A percentile compares a stretch with the other conserved stretches of the same genome.
These are phyloP conservation scores for Mesocentrotus franciscanus DNA, from an alignment of 53 echinoderm and acorn worm species.

Conservation along the genomic window DNA sequence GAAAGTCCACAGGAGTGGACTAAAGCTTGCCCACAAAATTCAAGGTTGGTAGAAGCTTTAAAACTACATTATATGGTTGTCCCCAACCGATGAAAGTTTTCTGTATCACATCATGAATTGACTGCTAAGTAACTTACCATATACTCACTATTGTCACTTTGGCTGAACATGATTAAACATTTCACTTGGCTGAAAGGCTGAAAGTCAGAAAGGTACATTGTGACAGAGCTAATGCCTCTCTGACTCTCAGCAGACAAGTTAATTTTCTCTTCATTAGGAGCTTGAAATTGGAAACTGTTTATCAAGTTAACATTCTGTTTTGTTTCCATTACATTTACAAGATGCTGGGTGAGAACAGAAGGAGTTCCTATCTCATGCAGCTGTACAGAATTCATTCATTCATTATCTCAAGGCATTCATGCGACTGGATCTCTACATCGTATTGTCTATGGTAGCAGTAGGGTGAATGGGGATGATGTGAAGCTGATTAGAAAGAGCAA, in stretches of 20 bases:
- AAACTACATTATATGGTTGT: no score
- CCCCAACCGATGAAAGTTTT: no score
- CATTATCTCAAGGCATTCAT: not conserved
- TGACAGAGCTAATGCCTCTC: not conserved
- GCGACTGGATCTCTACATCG: not conserved
- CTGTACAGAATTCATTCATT: not conserved
- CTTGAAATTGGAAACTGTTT: not conserved
- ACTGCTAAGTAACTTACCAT: not conserved
- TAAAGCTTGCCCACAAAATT: not conserved
- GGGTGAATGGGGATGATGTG: not conserved
- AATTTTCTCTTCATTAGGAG: not conserved
- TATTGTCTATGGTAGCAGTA: not conserved
- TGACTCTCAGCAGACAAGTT: not conserved
- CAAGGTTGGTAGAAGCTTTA: no score
- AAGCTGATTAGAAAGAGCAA: not conserved
- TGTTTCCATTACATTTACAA: not conserved
- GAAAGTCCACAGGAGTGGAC: no score
- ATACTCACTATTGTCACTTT: no score
- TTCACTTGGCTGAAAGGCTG: no score
- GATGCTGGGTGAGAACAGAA: not conserved
- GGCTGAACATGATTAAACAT: no score
- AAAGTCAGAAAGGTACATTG: no score
- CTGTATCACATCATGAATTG: not conserved
- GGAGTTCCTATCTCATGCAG: not conserved
- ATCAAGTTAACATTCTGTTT: not conserved